These are phyloP conservation scores for Spinus olivaceus DNA, from an alignment of 2,797 vertebrate genomes.

Conservation along the genomic window DNA sequence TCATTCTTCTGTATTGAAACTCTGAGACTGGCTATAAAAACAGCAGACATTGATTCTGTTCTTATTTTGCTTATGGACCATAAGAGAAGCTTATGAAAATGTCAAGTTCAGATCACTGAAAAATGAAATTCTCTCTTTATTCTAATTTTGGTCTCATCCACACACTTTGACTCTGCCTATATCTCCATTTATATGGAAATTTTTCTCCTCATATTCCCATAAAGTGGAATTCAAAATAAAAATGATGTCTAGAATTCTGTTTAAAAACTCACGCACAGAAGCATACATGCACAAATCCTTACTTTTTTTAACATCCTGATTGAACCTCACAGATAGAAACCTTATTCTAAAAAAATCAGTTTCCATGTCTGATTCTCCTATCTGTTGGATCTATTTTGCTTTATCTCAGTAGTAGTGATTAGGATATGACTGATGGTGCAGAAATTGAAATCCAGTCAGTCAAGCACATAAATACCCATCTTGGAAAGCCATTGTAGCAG, in stretches of 20 bases:
- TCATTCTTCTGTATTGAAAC: background rate
- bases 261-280: background rate
- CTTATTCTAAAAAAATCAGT: background rate
- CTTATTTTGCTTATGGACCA: background rate
- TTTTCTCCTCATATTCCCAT: background rate
- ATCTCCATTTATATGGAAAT: background rate
- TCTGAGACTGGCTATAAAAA: background rate
- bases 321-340: background rate
- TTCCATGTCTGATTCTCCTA: background rate
- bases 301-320: background rate
- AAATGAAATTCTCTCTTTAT: constrained; percentile 6
- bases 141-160: background rate
- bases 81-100: constrained; percentile 31
- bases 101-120: background rate
- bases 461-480: background rate
- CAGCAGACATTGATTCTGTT: background rate
- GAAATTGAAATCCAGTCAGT: background rate
- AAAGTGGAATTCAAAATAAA: background rate
- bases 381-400: background rate
- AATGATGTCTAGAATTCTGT: background rate
- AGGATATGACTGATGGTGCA: background rate
- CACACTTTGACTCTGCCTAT: background rate
- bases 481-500: background rate
- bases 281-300: background rate
- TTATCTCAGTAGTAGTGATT: background rate